Conservation (phyloP, 92 coral and sea anemone species). For the Umimayanthus chanpuru region DNA sequence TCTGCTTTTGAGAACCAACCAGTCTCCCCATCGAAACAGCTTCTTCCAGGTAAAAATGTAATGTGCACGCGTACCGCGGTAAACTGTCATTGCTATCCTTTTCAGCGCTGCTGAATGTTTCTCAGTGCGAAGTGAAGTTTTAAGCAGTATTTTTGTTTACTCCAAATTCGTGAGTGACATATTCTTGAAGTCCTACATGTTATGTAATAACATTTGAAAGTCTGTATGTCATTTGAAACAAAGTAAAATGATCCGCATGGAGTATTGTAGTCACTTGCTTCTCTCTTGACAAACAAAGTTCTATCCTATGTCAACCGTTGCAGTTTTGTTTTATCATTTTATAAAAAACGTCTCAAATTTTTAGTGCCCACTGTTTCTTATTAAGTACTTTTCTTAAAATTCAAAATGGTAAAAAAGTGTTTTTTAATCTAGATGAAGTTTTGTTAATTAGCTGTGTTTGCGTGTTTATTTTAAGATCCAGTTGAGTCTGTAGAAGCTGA, state of each 20-base stretch:
- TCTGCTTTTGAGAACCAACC: neutral
- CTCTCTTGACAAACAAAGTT: too few relatives aligned
- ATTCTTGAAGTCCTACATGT: neutral
- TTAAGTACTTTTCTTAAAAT: neutral
- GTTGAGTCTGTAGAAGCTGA: neutral
- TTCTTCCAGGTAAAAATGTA: conserved; percentile 3
- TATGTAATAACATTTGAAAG: too few relatives aligned
- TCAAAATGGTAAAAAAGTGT: too few relatives aligned
- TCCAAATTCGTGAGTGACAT: neutral
- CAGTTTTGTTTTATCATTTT: neutral
- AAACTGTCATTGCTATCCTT: neutral
- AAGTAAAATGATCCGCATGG: too few relatives aligned
- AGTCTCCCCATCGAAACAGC: conserved; percentile 1
- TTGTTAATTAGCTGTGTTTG: neutral
- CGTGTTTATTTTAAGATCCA: neutral
- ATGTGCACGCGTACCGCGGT: neutral
- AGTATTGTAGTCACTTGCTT: too few relatives aligned
- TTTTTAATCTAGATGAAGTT: too few relatives aligned
- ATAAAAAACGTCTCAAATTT: neutral
- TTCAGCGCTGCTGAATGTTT: neutral
- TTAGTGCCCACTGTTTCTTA: neutral
- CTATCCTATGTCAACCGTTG: too few relatives aligned
- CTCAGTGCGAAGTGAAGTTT: neutral
- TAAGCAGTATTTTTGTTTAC: neutral
- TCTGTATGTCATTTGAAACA: too few relatives aligned